Evolutionary conservation across 2,888 invertebrate species (phyloP).

Genomic region (Oligia fasciuncula): DNA sequence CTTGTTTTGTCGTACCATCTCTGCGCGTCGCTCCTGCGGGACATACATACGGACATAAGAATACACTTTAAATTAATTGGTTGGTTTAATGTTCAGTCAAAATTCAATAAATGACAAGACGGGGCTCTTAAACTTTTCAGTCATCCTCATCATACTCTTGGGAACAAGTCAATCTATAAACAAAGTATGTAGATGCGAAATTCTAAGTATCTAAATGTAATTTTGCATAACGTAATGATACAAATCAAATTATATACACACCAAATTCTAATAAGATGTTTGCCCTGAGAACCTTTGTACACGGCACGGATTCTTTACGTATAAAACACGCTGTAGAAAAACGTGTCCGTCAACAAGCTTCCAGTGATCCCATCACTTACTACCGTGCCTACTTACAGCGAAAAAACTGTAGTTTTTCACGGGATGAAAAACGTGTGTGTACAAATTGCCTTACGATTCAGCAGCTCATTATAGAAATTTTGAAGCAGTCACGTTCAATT

Average conservation of each 20-base stretch:
- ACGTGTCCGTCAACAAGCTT: neutral
- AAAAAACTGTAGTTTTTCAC: neutral
- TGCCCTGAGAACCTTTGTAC: neutral
- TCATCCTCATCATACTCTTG: neutral
- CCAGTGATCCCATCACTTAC: neutral
- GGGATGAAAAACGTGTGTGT: neutral
- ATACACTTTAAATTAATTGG: neutral
- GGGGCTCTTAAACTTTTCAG: neutral
- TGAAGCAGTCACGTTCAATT: constrained; percentile 24
- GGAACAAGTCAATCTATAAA: neutral
- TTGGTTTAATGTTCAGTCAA: neutral
- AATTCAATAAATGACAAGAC: neutral
- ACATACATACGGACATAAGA: constrained; percentile 34
- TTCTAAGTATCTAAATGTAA: neutral
- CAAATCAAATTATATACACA: neutral
- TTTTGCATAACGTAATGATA: neutral
- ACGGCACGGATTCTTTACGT: neutral
- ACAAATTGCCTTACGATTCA: constrained; percentile 3
- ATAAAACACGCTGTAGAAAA: neutral
- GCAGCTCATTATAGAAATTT: neutral
- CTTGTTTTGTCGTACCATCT: constrained; percentile 97
- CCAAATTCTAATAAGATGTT: constrained; percentile 16
- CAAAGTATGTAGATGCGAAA: neutral
- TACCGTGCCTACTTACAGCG: neutral
- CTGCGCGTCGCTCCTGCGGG: constrained; percentile 96